Conservation (phyloP, 1,140 invertebrate species). For the Temnothorax longispinosus region DNA sequence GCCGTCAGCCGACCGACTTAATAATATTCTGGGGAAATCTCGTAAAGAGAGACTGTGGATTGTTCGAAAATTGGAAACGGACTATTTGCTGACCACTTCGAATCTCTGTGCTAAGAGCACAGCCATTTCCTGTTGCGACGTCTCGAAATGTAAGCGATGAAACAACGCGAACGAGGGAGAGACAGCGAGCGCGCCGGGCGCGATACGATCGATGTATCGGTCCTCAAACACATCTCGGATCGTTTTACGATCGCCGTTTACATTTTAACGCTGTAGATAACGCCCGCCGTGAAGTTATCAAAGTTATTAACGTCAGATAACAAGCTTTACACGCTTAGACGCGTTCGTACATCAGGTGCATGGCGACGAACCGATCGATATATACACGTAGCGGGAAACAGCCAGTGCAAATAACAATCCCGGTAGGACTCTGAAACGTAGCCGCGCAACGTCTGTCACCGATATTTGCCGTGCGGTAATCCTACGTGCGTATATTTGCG, state of each 20-base stretch:
- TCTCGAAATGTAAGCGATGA: not conserved
- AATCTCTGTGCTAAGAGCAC: not conserved
- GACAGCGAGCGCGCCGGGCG: not conserved
- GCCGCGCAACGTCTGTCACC: slow-evolving; percentile 65
- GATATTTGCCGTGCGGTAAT: slow-evolving; percentile 70
- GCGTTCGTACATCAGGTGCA: not conserved
- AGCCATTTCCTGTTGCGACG: not conserved
- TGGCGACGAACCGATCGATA: slow-evolving; percentile 61
- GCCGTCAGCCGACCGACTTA: not conserved
- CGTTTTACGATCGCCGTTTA: slow-evolving; percentile 11
- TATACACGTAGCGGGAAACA: slow-evolving; percentile 47
- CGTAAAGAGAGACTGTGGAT: not conserved
- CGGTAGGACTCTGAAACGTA: slow-evolving; percentile 60
- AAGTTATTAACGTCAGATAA: slow-evolving; percentile 49
- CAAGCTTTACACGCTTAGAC: not conserved
- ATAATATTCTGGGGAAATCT: not conserved
- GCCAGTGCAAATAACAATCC: slow-evolving; percentile 73
- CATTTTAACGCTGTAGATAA: not conserved
- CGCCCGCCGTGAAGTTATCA: slow-evolving; percentile 29
- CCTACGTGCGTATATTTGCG: slow-evolving; percentile 64
- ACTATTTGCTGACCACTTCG: slow-evolving; percentile 3
- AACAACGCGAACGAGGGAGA: not conserved
- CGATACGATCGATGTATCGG: not conserved
- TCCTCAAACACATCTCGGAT: not conserved
- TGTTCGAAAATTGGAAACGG: not conserved